Percentiles rank a stretch among this genome's conserved stretches.
phyloP scores from a whole-genome alignment of 2,113 vertebrate genomes.

The Pristiophorus japonicus region DNA sequence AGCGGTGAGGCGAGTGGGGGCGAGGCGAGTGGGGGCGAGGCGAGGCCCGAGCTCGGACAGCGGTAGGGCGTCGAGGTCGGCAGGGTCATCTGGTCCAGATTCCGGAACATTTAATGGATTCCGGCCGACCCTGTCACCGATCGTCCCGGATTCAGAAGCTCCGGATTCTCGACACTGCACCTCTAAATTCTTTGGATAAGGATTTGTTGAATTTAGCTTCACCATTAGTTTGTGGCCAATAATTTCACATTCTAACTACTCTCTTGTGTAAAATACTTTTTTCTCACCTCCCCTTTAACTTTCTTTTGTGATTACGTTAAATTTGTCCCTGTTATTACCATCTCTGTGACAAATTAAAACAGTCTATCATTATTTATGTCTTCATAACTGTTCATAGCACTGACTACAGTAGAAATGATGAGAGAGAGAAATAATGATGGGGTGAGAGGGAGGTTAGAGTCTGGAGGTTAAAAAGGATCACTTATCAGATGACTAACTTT shows the following conservation, averaged over 20 bases:
- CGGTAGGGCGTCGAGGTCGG: too few species aligned
- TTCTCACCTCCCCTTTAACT: neutral
- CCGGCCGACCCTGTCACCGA: too few species aligned
- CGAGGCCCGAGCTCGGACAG: too few species aligned
- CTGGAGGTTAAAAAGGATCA: neutral
- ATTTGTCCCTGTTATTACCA: neutral
- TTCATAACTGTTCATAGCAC: neutral
- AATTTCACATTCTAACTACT: neutral
- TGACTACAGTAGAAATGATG: neutral
- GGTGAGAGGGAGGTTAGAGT: neutral
- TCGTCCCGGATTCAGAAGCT: too few species aligned
- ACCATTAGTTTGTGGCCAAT: neutral
- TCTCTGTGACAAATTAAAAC: neutral
- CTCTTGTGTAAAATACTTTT: neutral
- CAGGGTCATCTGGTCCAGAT: too few species aligned
- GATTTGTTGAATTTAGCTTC: neutral
- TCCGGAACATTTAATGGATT: too few species aligned
- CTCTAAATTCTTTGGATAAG: neutral
- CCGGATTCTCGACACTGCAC: too few species aligned
- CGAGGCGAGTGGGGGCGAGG: too few species aligned
- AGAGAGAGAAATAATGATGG: neutral
- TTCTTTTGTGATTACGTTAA: neutral
- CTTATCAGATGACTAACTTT: neutral
- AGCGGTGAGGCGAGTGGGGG: too few species aligned
- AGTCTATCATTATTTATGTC: neutral